Evolutionary conservation across 2,888 invertebrate genomes (phyloP).

Genomic region (Orthosia cruda): DNA sequence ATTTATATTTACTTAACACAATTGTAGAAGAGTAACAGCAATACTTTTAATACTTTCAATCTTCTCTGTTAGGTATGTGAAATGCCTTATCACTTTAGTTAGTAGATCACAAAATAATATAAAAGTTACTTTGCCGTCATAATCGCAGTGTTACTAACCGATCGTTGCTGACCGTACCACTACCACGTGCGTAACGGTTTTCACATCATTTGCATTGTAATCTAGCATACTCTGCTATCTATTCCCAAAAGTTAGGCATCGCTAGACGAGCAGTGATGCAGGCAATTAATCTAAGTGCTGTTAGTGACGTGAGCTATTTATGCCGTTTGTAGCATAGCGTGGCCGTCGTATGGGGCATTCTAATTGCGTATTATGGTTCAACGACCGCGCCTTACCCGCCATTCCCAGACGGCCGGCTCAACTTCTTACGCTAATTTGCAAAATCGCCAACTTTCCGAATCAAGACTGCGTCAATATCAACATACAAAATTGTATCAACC

Average conservation of each 20-base stretch:
- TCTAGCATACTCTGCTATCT: slow-evolving; percentile 44
- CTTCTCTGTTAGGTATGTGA: background rate
- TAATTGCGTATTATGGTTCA: slow-evolving; percentile 91
- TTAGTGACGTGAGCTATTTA: slow-evolving; percentile 88
- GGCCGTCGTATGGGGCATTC: slow-evolving; percentile 89
- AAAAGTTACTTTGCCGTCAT: background rate
- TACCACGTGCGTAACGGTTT: slow-evolving; percentile 40
- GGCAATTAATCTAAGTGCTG: slow-evolving; percentile 85
- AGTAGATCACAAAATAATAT: background rate
- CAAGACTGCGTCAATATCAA: slow-evolving; percentile 53
- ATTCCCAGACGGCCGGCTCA: slow-evolving; percentile 80
- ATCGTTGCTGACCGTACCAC: slow-evolving; percentile 19
- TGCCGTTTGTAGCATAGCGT: slow-evolving; percentile 84
- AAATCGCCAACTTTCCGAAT: slow-evolving; percentile 78
- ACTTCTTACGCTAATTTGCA: slow-evolving; percentile 85
- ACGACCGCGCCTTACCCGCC: slow-evolving; percentile 83
- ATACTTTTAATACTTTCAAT: too few species aligned
- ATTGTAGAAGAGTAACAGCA: too few species aligned
- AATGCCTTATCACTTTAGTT: background rate
- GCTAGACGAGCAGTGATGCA: slow-evolving; percentile 76
- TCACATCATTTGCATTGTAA: slow-evolving; percentile 61
- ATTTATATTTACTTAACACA: background rate
- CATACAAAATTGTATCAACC: slow-evolving; percentile 48
- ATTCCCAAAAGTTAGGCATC: slow-evolving; percentile 68
- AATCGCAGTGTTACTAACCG: background rate